phyloP scores from a whole-genome alignment of 2,113 vertebrate genomes.

The Nipponia nippon region DNA sequence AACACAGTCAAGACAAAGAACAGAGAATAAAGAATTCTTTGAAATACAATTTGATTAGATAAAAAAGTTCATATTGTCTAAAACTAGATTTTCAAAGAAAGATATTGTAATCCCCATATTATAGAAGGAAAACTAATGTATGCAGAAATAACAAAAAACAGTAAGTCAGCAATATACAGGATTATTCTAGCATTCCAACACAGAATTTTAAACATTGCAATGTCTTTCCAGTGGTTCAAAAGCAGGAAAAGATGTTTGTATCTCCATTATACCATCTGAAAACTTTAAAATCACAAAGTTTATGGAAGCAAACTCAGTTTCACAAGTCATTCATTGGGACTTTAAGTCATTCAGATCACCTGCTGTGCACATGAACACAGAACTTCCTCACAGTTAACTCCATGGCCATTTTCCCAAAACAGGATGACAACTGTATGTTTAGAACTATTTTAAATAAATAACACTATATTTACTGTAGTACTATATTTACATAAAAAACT shows the following conservation, averaged over 20 bases:
- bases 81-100: not conserved
- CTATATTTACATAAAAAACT: not conserved
- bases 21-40: not conserved
- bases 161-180: not conserved
- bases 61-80: not conserved
- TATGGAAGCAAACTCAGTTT: not conserved
- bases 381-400: not conserved
- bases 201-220: not conserved
- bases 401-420: not conserved
- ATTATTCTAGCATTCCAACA: not conserved
- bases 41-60: not conserved
- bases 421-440: not conserved
- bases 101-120: not conserved
- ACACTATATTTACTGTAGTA: not conserved
- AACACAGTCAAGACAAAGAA: not conserved
- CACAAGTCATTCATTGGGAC: not conserved
- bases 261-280: not conserved
- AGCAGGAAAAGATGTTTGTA: not conserved
- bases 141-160: accelerated
- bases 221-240: not conserved
- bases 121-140: not conserved
- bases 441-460: not conserved
- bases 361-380: accelerated
- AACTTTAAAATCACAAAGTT: not conserved
- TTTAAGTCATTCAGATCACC: not conserved